Evolutionary conservation across 92 coral and sea anemone species (phyloP), one percentile per base, ranked within the genome.

Genomic region (Actinostola sp.): DNA sequence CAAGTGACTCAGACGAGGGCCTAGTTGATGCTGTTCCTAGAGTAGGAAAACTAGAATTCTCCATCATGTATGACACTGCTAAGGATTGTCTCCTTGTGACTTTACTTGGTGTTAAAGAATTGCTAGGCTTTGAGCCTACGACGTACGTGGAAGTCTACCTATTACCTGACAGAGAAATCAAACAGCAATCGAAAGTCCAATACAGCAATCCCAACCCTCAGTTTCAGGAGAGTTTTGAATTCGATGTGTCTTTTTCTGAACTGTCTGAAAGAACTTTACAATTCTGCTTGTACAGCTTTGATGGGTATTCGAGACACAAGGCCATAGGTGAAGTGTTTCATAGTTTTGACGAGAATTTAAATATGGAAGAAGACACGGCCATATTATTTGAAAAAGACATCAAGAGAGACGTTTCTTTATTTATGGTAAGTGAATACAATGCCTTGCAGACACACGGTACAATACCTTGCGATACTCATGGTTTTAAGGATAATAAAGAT

Each of bases 181-280:
- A 86, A 25, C 94, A 91, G 20, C 92, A 91, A 71, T 90, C 97
- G 0, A 76, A 83, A 65, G 66, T 91, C 15, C 89, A 89, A 8
- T 84, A 91, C 61, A 84, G 86, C 27, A 71, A 84, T 28, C 65
- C 90, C 19, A 92, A 80, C 61, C 99, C 99, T 1, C 77, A 83
- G 58, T 95, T 66, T 53, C 72, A 91, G 23, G 99, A 95, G 43
- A 73, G 78, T 11, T 86, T 95, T 41, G 83, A 80, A 50, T 95
- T 91, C 46, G 88, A 83, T 56, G 81, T 91, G 44, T 88, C 88
- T 15, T 91, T 78, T 72, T 66, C 89, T 10, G 99, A 95, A 80
- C 88, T 95, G 0, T 58, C 82, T 2, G 99, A 95, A 68, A 85
- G 99, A n/a, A 95, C 99, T 0, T 57, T 95, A 12, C 97, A 92